These are phyloP conservation scores for Drosophila asahinai DNA, from an alignment of 1,140 invertebrate species.

Conservation along the genomic window DNA sequence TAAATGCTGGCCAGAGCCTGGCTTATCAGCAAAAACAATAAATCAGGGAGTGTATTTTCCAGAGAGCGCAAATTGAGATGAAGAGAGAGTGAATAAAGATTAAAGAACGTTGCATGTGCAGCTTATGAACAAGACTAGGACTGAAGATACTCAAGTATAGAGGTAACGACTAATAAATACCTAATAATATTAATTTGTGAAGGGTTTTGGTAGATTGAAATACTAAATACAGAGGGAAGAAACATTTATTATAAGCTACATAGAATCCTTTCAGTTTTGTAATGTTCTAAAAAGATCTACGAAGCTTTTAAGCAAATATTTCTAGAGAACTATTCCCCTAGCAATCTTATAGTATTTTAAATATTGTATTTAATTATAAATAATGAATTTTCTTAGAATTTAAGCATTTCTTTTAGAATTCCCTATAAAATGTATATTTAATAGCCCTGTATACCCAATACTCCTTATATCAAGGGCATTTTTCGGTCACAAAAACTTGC, in stretches of 20 bases:
- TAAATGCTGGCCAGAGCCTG: not conserved
- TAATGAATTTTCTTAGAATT: too few species aligned
- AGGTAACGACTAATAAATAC: not conserved
- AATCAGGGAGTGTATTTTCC: not conserved
- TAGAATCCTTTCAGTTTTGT: too few species aligned
- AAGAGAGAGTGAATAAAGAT: not conserved
- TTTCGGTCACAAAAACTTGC: constrained; percentile 39
- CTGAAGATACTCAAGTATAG: too few species aligned
- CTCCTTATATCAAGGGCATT: not conserved
- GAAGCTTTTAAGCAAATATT: too few species aligned
- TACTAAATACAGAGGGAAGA: too few species aligned
- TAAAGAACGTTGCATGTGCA: constrained; percentile 4
- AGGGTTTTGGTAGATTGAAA: not conserved
- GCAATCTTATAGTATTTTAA: too few species aligned
- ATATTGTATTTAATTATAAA: too few species aligned
- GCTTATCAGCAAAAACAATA: constrained; percentile 27
- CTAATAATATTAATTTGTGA: not conserved
- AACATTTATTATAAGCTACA: not conserved
- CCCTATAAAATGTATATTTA: too few species aligned
- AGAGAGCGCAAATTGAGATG: not conserved
- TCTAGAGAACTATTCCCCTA: too few species aligned
- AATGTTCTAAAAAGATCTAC: too few species aligned
- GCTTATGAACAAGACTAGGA: not conserved
- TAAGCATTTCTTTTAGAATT: too few species aligned
- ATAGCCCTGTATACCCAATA: not conserved